Evolutionary conservation across 1,140 invertebrate genomes (phyloP), one percentile per base, ranked within the genome.

Genomic region (Wasmannia auropunctata): DNA sequence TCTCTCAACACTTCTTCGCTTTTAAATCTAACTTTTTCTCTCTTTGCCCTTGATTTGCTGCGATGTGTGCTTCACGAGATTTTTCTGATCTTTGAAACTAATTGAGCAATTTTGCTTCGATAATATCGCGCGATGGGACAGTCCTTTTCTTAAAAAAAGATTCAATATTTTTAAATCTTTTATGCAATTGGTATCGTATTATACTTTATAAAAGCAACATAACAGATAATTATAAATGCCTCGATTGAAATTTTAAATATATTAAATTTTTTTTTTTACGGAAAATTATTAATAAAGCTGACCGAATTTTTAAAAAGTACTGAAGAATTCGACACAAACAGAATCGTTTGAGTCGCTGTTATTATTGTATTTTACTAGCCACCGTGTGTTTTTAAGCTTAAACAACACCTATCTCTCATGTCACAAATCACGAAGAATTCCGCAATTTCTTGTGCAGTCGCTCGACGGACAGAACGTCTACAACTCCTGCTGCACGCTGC

Each of bases 391-490:
- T n/a, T 4, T 25, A 49, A 56, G 63, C 63, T 80, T 80, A 25
- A 80, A 49, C 63, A 8, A 16, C 6, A 0, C 8, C 2, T n/a
- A 2, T 54, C 16, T 69, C 16, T n/a, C n/a, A n/a, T n/a, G 7
- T n/a, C 8, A 10, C 22, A 31, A 54, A 8, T 79, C 6, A 83
- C 5, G n/a, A 60, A n/a, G 25, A 74, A 72, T 34, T 58, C 16
- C 54, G 37, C 8, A 16, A 46, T 54, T 87, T 65, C 31, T 75
- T 91, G 94, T 95, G 2, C 96, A 99, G 97, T 97, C 98, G 56
- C 96, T 99, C 88, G 99, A 99, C 95, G 99, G 99, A 0, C 99
- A 99, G 95, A 99, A 99, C 94, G 99, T 99, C 92, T 99, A 99
- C 97, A 99, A 99, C 95, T 98, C 98, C 62, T 99, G 99, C 96